These are phyloP conservation scores for Hyaena hyaena DNA, from an alignment of 2,113 vertebrate species.

Conservation along the genomic window DNA sequence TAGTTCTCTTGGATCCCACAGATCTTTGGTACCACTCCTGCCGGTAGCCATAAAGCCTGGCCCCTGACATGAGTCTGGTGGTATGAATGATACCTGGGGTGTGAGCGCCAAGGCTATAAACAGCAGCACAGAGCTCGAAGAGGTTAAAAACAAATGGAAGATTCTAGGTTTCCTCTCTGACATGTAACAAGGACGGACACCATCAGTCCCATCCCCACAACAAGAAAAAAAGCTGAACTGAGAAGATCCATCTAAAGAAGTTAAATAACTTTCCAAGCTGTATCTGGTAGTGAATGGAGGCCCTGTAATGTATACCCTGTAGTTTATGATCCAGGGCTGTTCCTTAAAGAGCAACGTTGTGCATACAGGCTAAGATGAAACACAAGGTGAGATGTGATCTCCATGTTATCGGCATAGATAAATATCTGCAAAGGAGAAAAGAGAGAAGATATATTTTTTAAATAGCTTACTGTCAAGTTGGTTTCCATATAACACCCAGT, in stretches of 20 bases:
- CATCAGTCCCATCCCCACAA: background rate
- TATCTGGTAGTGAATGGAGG: background rate
- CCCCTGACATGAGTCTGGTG: background rate
- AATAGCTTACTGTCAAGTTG: no score
- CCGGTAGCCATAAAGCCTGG: background rate
- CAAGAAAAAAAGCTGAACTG: background rate
- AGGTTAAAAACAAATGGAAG: background rate
- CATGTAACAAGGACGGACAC: background rate
- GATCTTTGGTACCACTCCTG: background rate
- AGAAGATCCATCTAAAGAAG: background rate
- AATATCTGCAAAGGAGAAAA: background rate
- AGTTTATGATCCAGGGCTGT: background rate
- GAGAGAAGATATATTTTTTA: background rate
- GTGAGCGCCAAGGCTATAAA: background rate
- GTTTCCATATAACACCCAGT: no score
- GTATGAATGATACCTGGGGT: background rate
- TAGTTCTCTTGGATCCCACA: background rate
- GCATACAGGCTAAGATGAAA: background rate
- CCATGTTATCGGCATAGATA: background rate
- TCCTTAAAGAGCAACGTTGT: background rate
- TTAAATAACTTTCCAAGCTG: background rate
- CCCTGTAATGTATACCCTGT: background rate
- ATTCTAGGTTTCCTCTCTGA: background rate
- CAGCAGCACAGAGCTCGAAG: background rate
- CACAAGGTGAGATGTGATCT: background rate